Conservation (phyloP, 1,140 invertebrate species). For the Pseudobourletiella spinata region DNA sequence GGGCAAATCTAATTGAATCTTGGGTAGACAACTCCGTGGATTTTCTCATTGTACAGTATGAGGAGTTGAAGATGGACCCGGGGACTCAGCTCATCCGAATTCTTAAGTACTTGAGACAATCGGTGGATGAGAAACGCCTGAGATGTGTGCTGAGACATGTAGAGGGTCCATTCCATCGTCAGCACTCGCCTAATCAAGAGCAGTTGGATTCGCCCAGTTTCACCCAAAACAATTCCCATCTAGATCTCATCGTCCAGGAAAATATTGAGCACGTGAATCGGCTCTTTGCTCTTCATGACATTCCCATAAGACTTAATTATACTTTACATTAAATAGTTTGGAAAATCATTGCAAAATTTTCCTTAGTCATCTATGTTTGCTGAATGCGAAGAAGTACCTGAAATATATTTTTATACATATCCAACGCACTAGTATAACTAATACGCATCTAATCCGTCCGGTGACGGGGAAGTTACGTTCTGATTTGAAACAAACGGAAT, state of each 20-base stretch:
- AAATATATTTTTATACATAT: too few species aligned
- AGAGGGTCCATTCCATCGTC: slow-evolving; percentile 26
- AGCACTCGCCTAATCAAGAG: neutral
- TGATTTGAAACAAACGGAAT: too few species aligned
- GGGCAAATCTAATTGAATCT: slow-evolving; percentile 23
- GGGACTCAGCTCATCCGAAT: slow-evolving; percentile 19
- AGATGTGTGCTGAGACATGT: slow-evolving; percentile 20
- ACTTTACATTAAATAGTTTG: neutral
- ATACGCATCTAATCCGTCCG: too few species aligned
- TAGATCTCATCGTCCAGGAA: slow-evolving; percentile 30
- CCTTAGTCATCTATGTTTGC: neutral
- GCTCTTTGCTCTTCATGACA: slow-evolving; percentile 18
- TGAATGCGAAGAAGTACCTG: neutral
- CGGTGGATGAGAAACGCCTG: slow-evolving; percentile 16
- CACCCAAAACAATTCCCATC: slow-evolving; percentile 12
- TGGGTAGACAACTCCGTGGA: slow-evolving; percentile 30
- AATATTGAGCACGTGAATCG: slow-evolving; percentile 28
- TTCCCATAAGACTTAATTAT: slow-evolving; percentile 25
- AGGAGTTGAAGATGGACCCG: slow-evolving; percentile 26
- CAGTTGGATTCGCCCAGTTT: neutral
- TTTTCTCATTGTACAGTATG: slow-evolving; percentile 25
- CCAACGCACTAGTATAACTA: too few species aligned
- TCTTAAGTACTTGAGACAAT: slow-evolving; percentile 22
- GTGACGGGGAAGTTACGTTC: too few species aligned
- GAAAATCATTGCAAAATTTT: neutral